phyloP scores from a whole-genome alignment of 1,140 invertebrate species.

The Meteorus sp. region DNA sequence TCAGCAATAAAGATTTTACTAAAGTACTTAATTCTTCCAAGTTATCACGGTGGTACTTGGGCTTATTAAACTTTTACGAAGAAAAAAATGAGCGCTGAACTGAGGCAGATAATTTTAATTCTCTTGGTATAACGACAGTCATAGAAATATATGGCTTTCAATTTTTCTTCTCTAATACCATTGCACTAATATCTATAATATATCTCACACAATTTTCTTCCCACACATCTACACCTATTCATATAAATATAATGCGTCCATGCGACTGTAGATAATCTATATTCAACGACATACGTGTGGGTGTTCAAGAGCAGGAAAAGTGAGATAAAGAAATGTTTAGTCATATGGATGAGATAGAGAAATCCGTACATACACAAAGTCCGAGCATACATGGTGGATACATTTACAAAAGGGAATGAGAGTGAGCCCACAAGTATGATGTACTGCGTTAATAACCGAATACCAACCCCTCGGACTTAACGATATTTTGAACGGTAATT shows the following conservation, averaged over 20 bases:
- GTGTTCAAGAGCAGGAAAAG: conserved; percentile 11
- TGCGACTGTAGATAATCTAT: conserved; percentile 9
- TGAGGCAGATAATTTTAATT: too few species aligned
- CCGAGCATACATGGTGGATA: neutral
- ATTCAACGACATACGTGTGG: neutral
- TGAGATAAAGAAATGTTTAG: conserved; percentile 21
- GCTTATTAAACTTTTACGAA: too few species aligned
- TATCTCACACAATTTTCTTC: conserved; percentile 15
- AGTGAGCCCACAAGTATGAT: conserved; percentile 41
- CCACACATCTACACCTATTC: neutral
- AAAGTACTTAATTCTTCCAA: too few species aligned
- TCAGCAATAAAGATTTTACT: too few species aligned
- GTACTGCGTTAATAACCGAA: conserved; percentile 52
- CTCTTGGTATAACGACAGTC: too few species aligned
- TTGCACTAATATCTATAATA: too few species aligned
- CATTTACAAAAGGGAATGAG: conserved; percentile 16
- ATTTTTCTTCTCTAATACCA: too few species aligned
- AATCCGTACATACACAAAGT: neutral
- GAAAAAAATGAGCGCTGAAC: too few species aligned
- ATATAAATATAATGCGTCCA: neutral
- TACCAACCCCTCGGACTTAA: conserved; percentile 40
- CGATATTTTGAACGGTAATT: conserved; percentile 55
- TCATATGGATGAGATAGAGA: neutral
- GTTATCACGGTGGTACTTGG: too few species aligned
- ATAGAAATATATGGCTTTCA: too few species aligned